These are phyloP conservation scores for Ennomos erosarius DNA, from an alignment of 2,888 invertebrate genomes.

Conservation along the genomic window DNA sequence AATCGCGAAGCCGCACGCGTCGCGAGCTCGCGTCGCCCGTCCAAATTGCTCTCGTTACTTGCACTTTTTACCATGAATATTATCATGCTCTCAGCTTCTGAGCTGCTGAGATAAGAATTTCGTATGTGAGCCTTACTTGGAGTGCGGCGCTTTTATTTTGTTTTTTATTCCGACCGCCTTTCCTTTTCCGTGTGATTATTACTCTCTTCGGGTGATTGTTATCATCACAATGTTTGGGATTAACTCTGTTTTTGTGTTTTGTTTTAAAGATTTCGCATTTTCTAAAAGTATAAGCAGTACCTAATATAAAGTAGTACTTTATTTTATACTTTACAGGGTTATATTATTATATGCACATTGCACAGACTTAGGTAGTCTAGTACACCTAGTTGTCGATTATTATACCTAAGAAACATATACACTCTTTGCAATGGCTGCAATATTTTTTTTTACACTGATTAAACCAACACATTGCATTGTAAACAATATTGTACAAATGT, in stretches of 20 bases:
- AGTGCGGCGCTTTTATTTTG: conserved; percentile 7
- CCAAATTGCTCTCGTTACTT: conserved; percentile 69
- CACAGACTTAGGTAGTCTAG: too few species aligned
- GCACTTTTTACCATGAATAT: conserved; percentile 61
- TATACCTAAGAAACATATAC: too few species aligned
- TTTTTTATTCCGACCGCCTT: conserved; percentile 12
- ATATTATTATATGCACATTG: too few species aligned
- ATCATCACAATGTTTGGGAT: conserved; percentile 17
- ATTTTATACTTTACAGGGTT: too few species aligned
- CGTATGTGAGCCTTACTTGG: conserved; percentile 14
- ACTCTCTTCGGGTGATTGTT: conserved; percentile 8
- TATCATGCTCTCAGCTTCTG: conserved; percentile 22
- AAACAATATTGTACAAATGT: too few species aligned
- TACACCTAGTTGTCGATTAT: too few species aligned
- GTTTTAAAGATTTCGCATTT: conserved; percentile 2
- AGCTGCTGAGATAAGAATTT: conserved; percentile 21
- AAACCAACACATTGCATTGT: too few species aligned
- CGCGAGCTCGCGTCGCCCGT: conserved; percentile 49
- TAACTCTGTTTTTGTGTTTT: conserved; percentile 11
- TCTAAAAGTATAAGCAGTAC: too few species aligned
- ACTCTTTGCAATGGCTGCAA: too few species aligned
- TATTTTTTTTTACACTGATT: too few species aligned
- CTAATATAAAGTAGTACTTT: too few species aligned
- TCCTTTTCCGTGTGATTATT: conserved; percentile 16
- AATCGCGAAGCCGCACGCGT: conserved; percentile 66